Conservation (phyloP, 1,140 invertebrate genomes). For the Panulirus ornatus region DNA sequence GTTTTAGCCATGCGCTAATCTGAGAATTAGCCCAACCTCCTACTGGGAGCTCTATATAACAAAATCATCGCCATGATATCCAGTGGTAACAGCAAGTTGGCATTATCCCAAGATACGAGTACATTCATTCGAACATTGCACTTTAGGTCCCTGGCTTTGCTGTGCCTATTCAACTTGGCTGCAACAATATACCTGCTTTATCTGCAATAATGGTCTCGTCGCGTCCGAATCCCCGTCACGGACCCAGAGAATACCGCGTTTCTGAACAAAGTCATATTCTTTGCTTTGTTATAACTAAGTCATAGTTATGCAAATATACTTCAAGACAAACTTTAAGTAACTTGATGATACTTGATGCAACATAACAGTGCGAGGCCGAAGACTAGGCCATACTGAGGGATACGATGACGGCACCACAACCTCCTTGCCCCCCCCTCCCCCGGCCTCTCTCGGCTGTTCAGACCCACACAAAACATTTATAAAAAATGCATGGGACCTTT, state of each 20-base stretch:
- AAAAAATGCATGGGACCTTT: conserved; percentile 66
- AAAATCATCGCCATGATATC: conserved; percentile 56
- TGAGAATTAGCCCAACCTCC: background rate
- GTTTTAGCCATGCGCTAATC: background rate
- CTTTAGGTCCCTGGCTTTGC: conserved; percentile 63
- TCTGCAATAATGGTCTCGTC: conserved; percentile 62
- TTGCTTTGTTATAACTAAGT: no score
- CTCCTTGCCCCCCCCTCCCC: conserved; percentile 28
- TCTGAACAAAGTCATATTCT: no score
- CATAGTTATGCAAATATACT: no score
- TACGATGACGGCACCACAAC: conserved; percentile 57
- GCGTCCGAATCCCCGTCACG: conserved; percentile 29
- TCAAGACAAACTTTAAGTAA: no score
- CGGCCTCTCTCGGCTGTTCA: conserved; percentile 44
- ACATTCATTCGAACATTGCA: conserved; percentile 65
- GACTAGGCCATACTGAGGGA: conserved; percentile 14
- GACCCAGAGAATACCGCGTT: no score
- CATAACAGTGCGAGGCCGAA: conserved; percentile 5
- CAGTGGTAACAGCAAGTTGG: conserved; percentile 57
- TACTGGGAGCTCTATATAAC: conserved; percentile 36
- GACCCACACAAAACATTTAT: conserved; percentile 69
- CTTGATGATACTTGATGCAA: no score
- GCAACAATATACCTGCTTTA: conserved; percentile 71
- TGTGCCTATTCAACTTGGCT: conserved; percentile 63
- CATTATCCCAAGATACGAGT: conserved; percentile 63